Percentiles rank a stretch among this genome's conserved stretches.
Conservation (phyloP, 2,797 vertebrate species). For the Pangasius djambal region DNA sequence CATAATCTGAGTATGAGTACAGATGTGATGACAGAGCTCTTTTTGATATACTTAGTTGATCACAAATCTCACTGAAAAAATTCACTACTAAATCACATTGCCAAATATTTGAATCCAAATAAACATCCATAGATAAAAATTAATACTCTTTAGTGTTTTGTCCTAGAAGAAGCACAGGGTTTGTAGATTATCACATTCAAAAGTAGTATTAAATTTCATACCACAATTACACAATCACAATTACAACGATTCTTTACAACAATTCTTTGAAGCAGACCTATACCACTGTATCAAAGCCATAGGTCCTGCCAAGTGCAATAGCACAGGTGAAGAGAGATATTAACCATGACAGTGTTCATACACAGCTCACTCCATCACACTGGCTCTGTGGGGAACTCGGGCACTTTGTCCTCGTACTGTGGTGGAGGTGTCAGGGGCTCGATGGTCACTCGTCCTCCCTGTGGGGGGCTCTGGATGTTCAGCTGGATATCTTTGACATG, state of each 20-base stretch:
- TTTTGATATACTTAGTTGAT: neutral
- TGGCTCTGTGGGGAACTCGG: constrained; percentile 53
- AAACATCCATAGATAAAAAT: neutral
- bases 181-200: neutral
- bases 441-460: constrained; percentile 76
- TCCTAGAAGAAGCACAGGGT: neutral
- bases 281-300: neutral
- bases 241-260: neutral
- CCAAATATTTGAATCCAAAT: neutral
- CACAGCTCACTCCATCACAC: constrained; percentile 3
- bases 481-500: constrained; percentile 90
- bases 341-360: neutral
- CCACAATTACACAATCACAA: neutral
- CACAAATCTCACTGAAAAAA: neutral
- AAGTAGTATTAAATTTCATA: constrained; percentile 9
- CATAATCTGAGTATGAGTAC: neutral
- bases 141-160: neutral
- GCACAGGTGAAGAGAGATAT: neutral
- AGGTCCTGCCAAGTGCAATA: neutral
- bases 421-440: constrained; percentile 95
- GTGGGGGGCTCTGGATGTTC: constrained; percentile 77
- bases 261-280: constrained; percentile 2
- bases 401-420: constrained; percentile 81
- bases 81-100: neutral
- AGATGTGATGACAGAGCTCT: neutral